Base-by-base conservation (phyloP, 2,888 invertebrate species). In the Hydraecia micacea region DNA sequence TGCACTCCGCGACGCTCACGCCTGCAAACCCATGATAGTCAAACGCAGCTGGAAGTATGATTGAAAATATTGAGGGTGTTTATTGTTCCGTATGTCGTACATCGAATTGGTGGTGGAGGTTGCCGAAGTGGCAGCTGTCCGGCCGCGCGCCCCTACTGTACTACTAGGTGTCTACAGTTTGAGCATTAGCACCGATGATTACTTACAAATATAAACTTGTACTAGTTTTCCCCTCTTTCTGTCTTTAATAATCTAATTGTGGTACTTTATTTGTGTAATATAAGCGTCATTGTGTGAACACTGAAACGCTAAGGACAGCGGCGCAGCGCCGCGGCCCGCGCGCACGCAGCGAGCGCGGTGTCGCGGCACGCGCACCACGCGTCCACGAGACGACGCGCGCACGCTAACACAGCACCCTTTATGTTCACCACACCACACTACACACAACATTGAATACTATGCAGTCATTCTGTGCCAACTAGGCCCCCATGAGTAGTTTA, bases 121-220 rank as follows among this genome's bases (percentile, higher is more conserved):
- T 46, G 67, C 63, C 68, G 79, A 81, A 80, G 87, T 81, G 87
- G 77, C 87, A 77, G 87, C 66, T 77, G 87, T 62, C 58, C 55
- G 77, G 60, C 68, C 78, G 80, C 73, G 79, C 84, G 71, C 74
- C 52, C 49, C 52, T 73, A 58, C 42, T 63, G 52, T 79, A 79
- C 25, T 79, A n/a, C 71, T 72, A 77, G 77, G 73, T 84, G 77
- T 81, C 66, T 79, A 73, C 81, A 75, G 74, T 83, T 73, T 73
- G 69, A 72, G 67, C 74, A 82, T 75, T 81, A 81, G 87, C 76
- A 81, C 86, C 79, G 80, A 78, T 60, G 46, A 63, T 62, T 55
- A 75, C 77, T 76, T 87, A 86, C 39, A n/a, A 75, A 39, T 80
- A 55, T 76, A 42, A 70, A 46, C 49, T 80, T 86, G 80, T 75